phyloP scores from a whole-genome alignment of 2,888 invertebrate species.

The Oligia fasciuncula region DNA sequence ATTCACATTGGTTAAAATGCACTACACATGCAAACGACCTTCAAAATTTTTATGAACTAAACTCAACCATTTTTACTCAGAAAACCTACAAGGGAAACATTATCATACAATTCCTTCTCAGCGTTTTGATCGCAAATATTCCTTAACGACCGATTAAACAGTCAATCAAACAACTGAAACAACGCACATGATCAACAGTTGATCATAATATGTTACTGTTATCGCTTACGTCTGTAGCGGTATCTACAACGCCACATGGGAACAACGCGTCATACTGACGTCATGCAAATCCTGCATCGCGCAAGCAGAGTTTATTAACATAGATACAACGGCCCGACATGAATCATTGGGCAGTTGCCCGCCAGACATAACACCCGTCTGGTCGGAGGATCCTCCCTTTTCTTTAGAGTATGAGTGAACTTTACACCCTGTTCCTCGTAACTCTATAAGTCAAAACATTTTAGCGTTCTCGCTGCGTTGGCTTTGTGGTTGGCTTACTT shows the following conservation, averaged over 20 bases:
- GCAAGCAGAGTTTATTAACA: too few relatives aligned
- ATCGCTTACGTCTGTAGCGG: too few relatives aligned
- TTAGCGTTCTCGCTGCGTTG: not conserved
- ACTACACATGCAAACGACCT: not conserved
- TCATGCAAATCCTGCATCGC: too few relatives aligned
- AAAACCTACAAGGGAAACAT: slow-evolving; percentile 4
- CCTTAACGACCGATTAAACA: not conserved
- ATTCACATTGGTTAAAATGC: not conserved
- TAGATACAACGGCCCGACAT: too few relatives aligned
- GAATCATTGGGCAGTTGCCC: too few relatives aligned
- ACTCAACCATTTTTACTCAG: not conserved
- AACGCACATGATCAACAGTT: not conserved
- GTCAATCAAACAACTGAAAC: not conserved
- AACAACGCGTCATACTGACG: too few relatives aligned
- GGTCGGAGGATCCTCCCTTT: too few relatives aligned
- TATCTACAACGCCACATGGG: too few relatives aligned
- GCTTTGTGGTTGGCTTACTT: not conserved
- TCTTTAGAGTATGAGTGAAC: too few relatives aligned
- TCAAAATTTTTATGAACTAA: not conserved
- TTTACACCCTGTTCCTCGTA: too few relatives aligned
- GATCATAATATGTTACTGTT: not conserved
- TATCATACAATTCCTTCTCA: not conserved
- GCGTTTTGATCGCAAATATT: too few relatives aligned
- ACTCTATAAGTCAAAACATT: not conserved
- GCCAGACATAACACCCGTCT: too few relatives aligned